Evolutionary conservation across 2,888 invertebrate genomes (phyloP).

Genomic region (Notodonta ziczac): DNA sequence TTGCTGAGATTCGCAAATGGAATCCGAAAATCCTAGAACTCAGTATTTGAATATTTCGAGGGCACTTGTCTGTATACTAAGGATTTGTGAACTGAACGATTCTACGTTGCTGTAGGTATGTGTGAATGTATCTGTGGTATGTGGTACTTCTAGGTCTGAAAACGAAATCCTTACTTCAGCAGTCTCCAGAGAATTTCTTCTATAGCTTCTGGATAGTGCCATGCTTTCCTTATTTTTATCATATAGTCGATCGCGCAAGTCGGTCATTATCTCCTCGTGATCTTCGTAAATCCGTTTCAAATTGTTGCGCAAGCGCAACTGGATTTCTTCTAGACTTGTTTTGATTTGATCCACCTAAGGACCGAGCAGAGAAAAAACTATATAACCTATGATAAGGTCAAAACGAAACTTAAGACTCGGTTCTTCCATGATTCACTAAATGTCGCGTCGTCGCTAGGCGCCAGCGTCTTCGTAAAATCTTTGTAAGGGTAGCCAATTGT

Average conservation of each 20-base stretch:
- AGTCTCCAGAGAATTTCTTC: conserved; percentile 35
- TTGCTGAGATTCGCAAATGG: too few relatives aligned
- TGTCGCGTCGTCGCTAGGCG: too few relatives aligned
- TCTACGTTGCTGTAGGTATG: too few relatives aligned
- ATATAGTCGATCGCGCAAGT: conserved; percentile 54
- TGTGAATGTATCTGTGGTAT: too few relatives aligned
- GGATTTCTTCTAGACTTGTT: conserved; percentile 59
- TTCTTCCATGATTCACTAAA: too few relatives aligned
- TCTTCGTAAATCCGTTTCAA: conserved; percentile 35
- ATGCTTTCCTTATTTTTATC: conserved; percentile 64
- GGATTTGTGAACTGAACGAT: too few relatives aligned
- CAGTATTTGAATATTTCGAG: too few relatives aligned
- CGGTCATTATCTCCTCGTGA: conserved; percentile 33
- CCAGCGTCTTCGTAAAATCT: too few relatives aligned
- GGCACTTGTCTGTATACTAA: too few relatives aligned
- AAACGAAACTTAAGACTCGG: too few relatives aligned
- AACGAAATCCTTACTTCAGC: conserved; percentile 54
- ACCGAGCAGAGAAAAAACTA: not conserved
- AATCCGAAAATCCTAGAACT: too few relatives aligned
- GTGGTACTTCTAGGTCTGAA: not conserved
- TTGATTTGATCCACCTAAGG: conserved; percentile 49
- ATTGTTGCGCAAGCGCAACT: conserved; percentile 49
- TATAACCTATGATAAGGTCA: not conserved
- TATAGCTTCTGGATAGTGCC: conserved; percentile 38
- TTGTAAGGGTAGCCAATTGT: too few relatives aligned